Base-by-base conservation (phyloP, 2,888 invertebrate genomes). In the Epistrophe eligans region DNA sequence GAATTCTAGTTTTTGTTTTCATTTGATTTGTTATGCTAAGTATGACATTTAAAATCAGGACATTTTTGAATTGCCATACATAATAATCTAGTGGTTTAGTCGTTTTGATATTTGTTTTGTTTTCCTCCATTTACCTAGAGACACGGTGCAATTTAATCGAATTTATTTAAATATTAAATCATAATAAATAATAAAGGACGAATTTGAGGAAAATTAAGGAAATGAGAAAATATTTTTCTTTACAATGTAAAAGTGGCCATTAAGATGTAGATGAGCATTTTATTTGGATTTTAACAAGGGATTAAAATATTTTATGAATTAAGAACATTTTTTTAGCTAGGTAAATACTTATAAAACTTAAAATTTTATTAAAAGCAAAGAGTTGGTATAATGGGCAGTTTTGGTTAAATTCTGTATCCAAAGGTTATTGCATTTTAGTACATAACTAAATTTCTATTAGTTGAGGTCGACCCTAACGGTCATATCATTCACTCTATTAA, bases 141-240 rank as follows among this genome's bases (percentile, higher is more conserved):
- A 40, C 45, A 71, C n/a, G 28, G 17, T 50, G 72, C 82, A 72
- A 66, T 82, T 82, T 72, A 71, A 72, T 72, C 7, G 50, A 82
- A 50, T 71, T 57, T 57, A 77, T 76, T 81, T 32, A 76, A 81
- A 77, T 76, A 48, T 45, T n/a, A n/a, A n/a, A n/a, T n/a, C 1
- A 3, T 35, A 24, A 13, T 24, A 13, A 52, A 7, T 52, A 24
- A 28, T 15, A 15, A 7, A 52, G 13, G 13, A 8, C 13, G 7
- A 52, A 13, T 24, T 24, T 2, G 13, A 52, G 13, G 11, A 2
- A 52, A 52, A 24, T 24, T 24, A 17, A 48, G 17, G 4, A 11
- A 19, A 50, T 24, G 7, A 24, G 52, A 13, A 52, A 52, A 24
- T 24, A 7, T 11, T 45, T 15, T n/a, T 1, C 0, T 8, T 7